phyloP scores from a whole-genome alignment of 2,888 invertebrate species.

The Tenthredo notha region DNA sequence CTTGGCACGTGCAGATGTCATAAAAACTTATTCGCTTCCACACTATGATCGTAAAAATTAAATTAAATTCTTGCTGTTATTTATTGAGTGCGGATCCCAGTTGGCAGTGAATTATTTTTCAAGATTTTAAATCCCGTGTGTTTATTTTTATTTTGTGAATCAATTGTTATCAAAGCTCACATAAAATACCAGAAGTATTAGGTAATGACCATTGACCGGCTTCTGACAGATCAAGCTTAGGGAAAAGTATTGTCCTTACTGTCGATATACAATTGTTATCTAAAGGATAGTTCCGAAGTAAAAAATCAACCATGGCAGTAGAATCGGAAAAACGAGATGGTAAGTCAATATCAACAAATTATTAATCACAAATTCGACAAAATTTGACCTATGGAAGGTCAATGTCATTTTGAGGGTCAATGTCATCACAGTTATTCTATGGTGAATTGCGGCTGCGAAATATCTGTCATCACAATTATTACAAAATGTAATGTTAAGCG shows the following conservation, averaged over 20 bases:
- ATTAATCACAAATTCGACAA: neutral
- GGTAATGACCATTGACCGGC: neutral
- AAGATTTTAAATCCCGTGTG: neutral
- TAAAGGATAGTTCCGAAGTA: neutral
- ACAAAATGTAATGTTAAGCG: neutral
- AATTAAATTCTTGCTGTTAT: neutral
- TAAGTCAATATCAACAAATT: neutral
- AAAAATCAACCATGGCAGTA: conserved; percentile 27
- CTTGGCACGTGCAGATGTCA: conserved; percentile 4
- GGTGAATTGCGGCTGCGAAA: neutral
- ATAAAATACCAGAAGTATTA: neutral
- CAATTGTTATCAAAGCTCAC: neutral
- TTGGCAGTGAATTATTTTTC: neutral
- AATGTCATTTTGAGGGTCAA: conserved; percentile 5
- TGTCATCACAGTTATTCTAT: neutral
- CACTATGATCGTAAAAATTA: neutral
- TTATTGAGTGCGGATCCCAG: neutral
- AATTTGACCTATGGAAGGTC: neutral
- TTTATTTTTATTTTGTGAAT: neutral
- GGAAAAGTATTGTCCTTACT: neutral
- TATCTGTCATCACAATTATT: neutral
- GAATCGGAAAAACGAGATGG: conserved; percentile 6
- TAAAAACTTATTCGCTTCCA: neutral
- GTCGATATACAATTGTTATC: neutral
- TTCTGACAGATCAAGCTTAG: neutral